Evolutionary conservation across 1,140 invertebrate species (phyloP).

Genomic region (Contarinia nasturtii): DNA sequence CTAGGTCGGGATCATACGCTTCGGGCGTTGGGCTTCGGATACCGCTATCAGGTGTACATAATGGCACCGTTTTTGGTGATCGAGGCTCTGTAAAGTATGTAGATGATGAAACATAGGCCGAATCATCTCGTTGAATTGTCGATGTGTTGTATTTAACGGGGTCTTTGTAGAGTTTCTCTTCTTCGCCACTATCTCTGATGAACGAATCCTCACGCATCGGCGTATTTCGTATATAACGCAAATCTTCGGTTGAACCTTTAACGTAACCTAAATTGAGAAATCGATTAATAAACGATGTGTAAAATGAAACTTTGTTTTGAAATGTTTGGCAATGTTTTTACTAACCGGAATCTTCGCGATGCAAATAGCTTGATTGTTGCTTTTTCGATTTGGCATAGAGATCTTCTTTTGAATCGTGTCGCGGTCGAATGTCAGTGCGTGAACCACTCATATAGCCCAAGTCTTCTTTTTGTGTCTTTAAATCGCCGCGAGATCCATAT

Average conservation of each 20-base stretch:
- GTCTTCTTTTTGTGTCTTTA: constrained; percentile 4
- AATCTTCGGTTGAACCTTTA: constrained; percentile 4
- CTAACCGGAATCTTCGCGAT: constrained; percentile 6
- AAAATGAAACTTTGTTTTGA: too few relatives aligned
- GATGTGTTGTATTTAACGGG: constrained; percentile 12
- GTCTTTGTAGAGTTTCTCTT: constrained; percentile 8
- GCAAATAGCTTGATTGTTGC: constrained; percentile 4
- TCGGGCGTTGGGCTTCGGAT: constrained; percentile 4
- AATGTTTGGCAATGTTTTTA: too few relatives aligned
- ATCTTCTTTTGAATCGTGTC: constrained; percentile 4
- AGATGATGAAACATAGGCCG: constrained; percentile 31
- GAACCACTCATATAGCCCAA: constrained; percentile 7
- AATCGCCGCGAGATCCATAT: neutral
- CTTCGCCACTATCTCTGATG: constrained; percentile 13
- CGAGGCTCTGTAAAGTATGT: constrained; percentile 11
- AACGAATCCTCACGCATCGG: constrained; percentile 6
- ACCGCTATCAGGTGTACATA: constrained; percentile 4
- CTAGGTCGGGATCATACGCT: constrained; percentile 1
- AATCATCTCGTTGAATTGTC: constrained; percentile 29
- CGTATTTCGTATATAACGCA: constrained; percentile 1
- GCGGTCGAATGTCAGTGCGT: constrained; percentile 6
- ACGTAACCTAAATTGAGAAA: neutral
- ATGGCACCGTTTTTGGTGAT: constrained; percentile 1
- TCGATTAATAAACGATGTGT: too few relatives aligned
- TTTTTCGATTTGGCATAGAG: constrained; percentile 6